Conservation (phyloP, 2,113 vertebrate species). For the Tragelaphus scriptus region DNA sequence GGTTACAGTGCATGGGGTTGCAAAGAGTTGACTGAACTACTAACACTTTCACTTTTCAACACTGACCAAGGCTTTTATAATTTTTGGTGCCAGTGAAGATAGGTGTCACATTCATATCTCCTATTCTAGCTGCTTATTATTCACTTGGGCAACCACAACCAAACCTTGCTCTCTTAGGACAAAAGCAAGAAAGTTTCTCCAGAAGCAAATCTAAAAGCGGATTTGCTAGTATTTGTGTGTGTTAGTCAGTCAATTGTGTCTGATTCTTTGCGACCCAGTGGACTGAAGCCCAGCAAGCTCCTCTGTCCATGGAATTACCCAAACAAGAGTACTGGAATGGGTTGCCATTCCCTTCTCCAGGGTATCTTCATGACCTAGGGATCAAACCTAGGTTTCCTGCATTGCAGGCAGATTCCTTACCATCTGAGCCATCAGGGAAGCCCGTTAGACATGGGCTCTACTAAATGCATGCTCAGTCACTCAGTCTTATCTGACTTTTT, state of each 20-base stretch:
- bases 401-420: background rate
- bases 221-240: background rate
- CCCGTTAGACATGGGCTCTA: background rate
- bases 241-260: background rate
- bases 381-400: background rate
- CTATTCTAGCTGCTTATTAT: background rate
- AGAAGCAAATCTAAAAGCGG: background rate
- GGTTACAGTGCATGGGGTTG: background rate
- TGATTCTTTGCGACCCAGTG: background rate
- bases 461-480: background rate
- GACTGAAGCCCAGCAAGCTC: background rate
- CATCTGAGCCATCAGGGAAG: background rate
- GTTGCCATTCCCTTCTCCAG: background rate
- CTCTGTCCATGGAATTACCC: background rate
- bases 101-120: background rate
- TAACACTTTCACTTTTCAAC: background rate
- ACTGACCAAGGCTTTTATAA: background rate
- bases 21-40: background rate
- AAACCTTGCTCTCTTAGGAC: background rate
- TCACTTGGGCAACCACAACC: background rate
- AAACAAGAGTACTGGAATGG: background rate
- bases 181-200: background rate
- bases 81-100: background rate
- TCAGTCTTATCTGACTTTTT: background rate
- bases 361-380: background rate